These are phyloP conservation scores for Pyrocephalus nanus DNA, from an alignment of 2,797 vertebrate species.

Conservation along the genomic window DNA sequence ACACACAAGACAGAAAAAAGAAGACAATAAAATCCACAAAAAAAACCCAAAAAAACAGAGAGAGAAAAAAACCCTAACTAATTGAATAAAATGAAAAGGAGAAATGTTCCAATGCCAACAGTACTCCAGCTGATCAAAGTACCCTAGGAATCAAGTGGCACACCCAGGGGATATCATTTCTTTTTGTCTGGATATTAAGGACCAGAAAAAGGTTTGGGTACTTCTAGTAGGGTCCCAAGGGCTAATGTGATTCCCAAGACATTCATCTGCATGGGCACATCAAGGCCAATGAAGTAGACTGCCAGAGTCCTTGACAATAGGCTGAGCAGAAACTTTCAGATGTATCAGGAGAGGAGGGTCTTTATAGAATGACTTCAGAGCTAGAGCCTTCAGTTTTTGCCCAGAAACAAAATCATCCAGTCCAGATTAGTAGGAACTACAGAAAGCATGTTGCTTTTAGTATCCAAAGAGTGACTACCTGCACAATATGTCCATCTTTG, in stretches of 20 bases:
- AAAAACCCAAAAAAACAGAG: not conserved
- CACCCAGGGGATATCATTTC: fast-evolving
- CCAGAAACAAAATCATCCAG: not conserved
- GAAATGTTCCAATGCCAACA: not conserved
- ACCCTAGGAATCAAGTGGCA: not conserved
- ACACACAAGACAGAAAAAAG: not conserved
- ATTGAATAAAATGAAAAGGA: not conserved
- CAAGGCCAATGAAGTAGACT: not conserved
- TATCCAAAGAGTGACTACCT: not conserved
- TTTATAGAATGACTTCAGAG: not conserved
- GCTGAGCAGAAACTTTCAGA: not conserved
- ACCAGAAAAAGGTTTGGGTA: not conserved
- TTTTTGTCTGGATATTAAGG: not conserved
- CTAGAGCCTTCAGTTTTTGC: not conserved
- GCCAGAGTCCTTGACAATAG: not conserved
- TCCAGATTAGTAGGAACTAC: not conserved
- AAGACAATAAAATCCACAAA: not conserved
- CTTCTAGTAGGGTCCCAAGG: not conserved
- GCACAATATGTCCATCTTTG: not conserved
- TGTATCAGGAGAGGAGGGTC: not conserved
- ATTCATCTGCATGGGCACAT: not conserved
- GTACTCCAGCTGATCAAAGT: not conserved
- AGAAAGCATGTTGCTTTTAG: not conserved
- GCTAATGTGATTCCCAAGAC: not conserved
- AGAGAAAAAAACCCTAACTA: not conserved